phyloP scores from a whole-genome alignment of 2,113 vertebrate genomes.

The Trichechus manatus region DNA sequence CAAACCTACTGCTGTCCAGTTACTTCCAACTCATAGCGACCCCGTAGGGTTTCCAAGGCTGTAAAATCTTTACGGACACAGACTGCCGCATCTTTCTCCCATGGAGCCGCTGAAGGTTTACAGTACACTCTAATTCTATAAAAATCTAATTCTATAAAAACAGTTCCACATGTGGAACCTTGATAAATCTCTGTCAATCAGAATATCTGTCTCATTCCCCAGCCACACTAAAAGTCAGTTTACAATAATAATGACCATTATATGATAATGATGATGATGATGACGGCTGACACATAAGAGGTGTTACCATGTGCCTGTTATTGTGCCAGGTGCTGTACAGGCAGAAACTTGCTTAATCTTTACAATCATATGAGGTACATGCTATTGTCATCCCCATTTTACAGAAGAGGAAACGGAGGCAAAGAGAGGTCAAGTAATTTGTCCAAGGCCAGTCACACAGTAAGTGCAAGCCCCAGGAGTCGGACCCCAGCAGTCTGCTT shows the following conservation, averaged over 20 bases:
- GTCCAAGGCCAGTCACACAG: neutral
- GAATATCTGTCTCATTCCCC: neutral
- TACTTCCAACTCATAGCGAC: neutral
- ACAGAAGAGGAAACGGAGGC: neutral
- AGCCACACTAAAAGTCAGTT: rapidly evolving
- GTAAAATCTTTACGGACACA: neutral
- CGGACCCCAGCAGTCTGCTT: neutral
- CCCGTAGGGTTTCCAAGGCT: neutral
- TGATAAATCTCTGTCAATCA: neutral
- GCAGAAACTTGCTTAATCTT: neutral
- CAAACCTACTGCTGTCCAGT: neutral
- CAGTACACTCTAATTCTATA: neutral
- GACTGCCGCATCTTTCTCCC: neutral
- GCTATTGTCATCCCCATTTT: neutral
- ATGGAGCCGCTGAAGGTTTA: neutral
- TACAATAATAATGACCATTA: rapidly evolving
- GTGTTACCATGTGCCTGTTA: rapidly evolving
- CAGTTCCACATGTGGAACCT: rapidly evolving
- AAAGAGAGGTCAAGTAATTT: neutral
- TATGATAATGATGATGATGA: neutral
- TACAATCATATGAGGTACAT: rapidly evolving
- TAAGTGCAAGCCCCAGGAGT: neutral
- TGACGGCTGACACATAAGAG: too few relatives aligned
- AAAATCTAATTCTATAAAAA: neutral
- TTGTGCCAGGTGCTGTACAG: rapidly evolving